Percentiles rank a stretch among this genome's conserved stretches.
Evolutionary conservation across 2,113 vertebrate species (phyloP).

Genomic region (Xiphias gladius): DNA sequence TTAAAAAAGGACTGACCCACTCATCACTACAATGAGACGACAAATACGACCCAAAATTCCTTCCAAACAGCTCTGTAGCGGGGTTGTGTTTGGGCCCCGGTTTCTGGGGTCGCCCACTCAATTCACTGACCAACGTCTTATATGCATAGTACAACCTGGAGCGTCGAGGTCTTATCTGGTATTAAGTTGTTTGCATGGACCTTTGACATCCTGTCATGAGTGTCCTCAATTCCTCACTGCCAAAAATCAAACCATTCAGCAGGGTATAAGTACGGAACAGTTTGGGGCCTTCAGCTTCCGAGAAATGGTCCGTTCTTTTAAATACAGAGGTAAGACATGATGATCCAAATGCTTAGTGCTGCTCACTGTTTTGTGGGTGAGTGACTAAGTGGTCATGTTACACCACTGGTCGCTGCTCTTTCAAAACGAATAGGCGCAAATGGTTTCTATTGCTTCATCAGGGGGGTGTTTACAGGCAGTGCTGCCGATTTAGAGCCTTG

Average conservation of each 20-base stretch:
- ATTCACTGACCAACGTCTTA: not conserved
- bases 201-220: constrained; percentile 45
- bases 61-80: not conserved
- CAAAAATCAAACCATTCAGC: constrained; percentile 69
- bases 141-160: constrained; percentile 24
- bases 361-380: not conserved
- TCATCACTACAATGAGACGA: constrained; percentile 2
- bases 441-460: too few species aligned
- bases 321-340: not conserved
- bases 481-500: too few species aligned
- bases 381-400: too few species aligned
- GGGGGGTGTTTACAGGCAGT: too few species aligned
- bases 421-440: too few species aligned
- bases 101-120: too few species aligned
- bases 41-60: constrained; percentile 5
- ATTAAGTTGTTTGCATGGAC: constrained; percentile 45
- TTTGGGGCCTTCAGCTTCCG: constrained; percentile 32
- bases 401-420: too few species aligned
- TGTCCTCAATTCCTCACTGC: constrained; percentile 4
- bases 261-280: constrained; percentile 20
- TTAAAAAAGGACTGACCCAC: not conserved
- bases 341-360: constrained; percentile 25
- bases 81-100: not conserved
- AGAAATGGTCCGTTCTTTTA: constrained; percentile 27
- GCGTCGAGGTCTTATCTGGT: constrained; percentile 40